phyloP scores from a whole-genome alignment of 37 sponge, comb jelly and placozoan species.

The Spongia lamella region DNA sequence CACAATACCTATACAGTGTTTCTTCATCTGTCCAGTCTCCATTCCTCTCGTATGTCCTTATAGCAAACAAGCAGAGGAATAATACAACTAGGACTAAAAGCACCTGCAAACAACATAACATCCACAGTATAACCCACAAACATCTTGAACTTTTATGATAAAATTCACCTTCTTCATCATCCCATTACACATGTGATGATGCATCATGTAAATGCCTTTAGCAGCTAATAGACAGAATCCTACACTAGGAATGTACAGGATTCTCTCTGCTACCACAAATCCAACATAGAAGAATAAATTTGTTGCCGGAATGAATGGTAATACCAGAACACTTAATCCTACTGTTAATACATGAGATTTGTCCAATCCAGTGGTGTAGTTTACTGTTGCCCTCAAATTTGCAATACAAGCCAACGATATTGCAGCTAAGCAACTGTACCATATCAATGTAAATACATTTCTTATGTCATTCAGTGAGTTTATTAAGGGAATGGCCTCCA shows the following conservation, averaged over 20 bases:
- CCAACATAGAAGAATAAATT: conserved; percentile 84
- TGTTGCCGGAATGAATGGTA: conserved; percentile 79
- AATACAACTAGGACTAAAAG: neutral
- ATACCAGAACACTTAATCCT: conserved; percentile 44
- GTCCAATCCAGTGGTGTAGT: neutral
- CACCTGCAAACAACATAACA: too few relatives aligned
- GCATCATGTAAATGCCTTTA: conserved; percentile 21
- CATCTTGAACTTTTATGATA: too few relatives aligned
- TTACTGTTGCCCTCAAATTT: neutral
- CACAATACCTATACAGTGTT: conserved; percentile 29
- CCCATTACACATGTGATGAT: too few relatives aligned
- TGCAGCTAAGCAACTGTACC: neutral
- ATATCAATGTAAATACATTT: conserved; percentile 37
- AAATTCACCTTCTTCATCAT: too few relatives aligned
- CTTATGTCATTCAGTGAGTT: conserved; percentile 51
- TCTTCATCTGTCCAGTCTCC: conserved; percentile 52
- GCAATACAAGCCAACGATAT: neutral
- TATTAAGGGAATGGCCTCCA: conserved; percentile 80
- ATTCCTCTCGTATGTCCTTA: conserved; percentile 25
- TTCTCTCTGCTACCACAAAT: conserved; percentile 86
- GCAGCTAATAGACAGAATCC: conserved; percentile 79
- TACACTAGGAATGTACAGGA: conserved; percentile 89
- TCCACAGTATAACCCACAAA: too few relatives aligned
- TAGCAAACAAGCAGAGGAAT: neutral
- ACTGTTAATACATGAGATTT: conserved; percentile 3